Conservation (phyloP, 1,140 invertebrate species). For the Heterodera schachtii region DNA sequence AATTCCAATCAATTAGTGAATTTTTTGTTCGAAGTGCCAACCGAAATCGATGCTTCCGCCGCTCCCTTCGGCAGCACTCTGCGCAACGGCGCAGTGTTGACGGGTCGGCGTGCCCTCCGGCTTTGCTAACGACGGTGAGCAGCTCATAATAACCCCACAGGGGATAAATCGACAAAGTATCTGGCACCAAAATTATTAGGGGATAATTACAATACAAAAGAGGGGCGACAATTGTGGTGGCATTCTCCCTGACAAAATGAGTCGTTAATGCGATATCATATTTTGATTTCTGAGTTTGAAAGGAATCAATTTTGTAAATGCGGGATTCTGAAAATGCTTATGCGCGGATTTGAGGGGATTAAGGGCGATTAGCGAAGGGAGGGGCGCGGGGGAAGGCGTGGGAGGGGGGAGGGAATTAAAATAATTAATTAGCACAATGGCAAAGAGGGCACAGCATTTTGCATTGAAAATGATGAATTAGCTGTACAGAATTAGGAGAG, state of each 20-base stretch:
- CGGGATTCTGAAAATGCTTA: neutral
- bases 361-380: neutral
- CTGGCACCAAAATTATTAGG: neutral
- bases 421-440: no score
- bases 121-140: neutral
- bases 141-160: neutral
- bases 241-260: neutral
- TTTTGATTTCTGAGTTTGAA: neutral
- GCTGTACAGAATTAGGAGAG: no score
- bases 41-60: conserved; percentile 8
- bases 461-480: no score
- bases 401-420: no score
- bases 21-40: neutral
- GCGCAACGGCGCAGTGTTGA: conserved; percentile 14
- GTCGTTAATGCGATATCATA: no score
- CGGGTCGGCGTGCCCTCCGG: neutral
- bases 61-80: conserved; percentile 8
- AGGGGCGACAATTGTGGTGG: neutral
- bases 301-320: neutral
- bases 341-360: neutral
- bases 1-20: no score
- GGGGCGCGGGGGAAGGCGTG: no score
- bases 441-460: no score
- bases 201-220: neutral
- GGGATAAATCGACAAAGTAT: neutral